Conservation (phyloP, 2,888 invertebrate genomes). For the Theretra japonica region DNA sequence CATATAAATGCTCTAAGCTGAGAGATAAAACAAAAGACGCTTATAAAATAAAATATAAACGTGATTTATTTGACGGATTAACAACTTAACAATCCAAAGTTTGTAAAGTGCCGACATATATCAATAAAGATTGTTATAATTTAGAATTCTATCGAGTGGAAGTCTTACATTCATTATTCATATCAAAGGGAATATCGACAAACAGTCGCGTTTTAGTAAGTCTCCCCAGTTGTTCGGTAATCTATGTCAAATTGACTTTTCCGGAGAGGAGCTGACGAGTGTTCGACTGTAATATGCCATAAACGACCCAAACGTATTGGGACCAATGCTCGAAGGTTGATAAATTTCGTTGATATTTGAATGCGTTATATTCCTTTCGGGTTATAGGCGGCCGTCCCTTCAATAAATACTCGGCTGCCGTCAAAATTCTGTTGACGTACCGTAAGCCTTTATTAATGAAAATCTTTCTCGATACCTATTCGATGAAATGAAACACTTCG, state of each 20-base stretch:
- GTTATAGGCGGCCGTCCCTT: constrained; percentile 67
- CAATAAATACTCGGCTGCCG: constrained; percentile 67
- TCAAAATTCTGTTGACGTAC: constrained; percentile 62
- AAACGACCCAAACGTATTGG: constrained; percentile 81
- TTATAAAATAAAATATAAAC: constrained; percentile 34
- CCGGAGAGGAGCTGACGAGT: constrained; percentile 78
- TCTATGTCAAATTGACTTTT: constrained; percentile 82
- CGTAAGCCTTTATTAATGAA: constrained; percentile 70
- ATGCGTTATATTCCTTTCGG: constrained; percentile 77
- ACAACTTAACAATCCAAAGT: background rate
- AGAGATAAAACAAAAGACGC: background rate
- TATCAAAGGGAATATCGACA: constrained; percentile 59
- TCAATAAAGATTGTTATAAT: constrained; percentile 9
- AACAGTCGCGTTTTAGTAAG: constrained; percentile 69
- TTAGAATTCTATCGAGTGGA: constrained; percentile 9
- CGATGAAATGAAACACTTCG: constrained; percentile 51
- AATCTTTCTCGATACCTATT: constrained; percentile 50
- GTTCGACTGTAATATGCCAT: constrained; percentile 78
- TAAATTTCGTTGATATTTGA: constrained; percentile 82
- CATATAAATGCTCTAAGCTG: background rate
- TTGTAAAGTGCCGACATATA: background rate
- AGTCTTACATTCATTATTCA: constrained; percentile 59
- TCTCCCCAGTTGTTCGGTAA: constrained; percentile 71
- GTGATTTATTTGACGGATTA: constrained; percentile 20
- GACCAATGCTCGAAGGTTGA: constrained; percentile 75